phyloP scores from a whole-genome alignment of 1,140 invertebrate genomes.

The Eulimnadia texana region DNA sequence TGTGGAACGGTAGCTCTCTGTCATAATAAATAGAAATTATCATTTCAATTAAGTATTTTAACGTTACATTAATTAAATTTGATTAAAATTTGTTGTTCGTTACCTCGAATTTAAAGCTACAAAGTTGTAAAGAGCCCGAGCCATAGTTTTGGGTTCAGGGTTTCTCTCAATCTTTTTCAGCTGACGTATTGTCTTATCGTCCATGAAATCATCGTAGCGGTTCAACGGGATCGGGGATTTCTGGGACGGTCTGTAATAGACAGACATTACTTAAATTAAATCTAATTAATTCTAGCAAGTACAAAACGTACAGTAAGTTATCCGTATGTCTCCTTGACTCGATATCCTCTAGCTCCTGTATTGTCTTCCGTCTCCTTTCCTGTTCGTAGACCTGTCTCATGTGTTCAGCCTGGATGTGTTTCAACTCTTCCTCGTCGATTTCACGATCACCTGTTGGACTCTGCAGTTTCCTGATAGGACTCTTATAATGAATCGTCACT shows the following conservation, averaged over 20 bases:
- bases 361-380: slow-evolving; percentile 67
- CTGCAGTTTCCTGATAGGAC: slow-evolving; percentile 65
- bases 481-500: slow-evolving; percentile 83
- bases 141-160: slow-evolving; percentile 56
- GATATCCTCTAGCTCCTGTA: slow-evolving; percentile 80
- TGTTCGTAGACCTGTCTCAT: slow-evolving; percentile 80
- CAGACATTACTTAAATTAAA: no score
- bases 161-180: slow-evolving; percentile 39
- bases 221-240: slow-evolving; percentile 85
- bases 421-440: slow-evolving; percentile 43
- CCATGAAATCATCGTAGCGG: slow-evolving; percentile 74
- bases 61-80: background rate
- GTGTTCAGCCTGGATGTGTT: slow-evolving; percentile 66
- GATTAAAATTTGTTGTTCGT: background rate
- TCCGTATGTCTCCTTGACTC: slow-evolving; percentile 76
- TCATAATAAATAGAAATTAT: slow-evolving; percentile 16
- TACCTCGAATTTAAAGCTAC: slow-evolving; percentile 60
- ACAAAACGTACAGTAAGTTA: slow-evolving; percentile 74
- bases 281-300: no score
- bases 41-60: no score
- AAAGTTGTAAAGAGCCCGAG: slow-evolving; percentile 79
- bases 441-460: slow-evolving; percentile 50
- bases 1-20: slow-evolving; percentile 72
- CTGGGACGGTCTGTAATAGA: slow-evolving; percentile 75
- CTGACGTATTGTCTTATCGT: slow-evolving; percentile 32